A percentile compares a stretch with the other conserved stretches of the same genome.
phyloP scores from a whole-genome alignment of 2,888 invertebrate species.

The Chelonus formosanus region DNA sequence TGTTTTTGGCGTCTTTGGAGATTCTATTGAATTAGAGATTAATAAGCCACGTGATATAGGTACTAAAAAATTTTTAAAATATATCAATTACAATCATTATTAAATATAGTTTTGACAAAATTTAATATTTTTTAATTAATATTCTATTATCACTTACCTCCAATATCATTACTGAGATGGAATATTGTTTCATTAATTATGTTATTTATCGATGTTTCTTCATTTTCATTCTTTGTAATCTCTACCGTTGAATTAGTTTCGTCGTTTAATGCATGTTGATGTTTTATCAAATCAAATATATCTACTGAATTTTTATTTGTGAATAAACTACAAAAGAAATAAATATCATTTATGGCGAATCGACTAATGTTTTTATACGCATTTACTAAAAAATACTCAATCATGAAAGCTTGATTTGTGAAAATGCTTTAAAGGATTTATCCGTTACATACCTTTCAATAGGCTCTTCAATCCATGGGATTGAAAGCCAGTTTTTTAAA shows the following conservation, averaged over 20 bases:
- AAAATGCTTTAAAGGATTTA: neutral
- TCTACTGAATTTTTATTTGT: slow-evolving; percentile 16
- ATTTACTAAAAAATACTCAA: neutral
- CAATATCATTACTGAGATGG: slow-evolving; percentile 35
- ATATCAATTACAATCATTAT: neutral
- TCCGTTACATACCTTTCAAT: slow-evolving; percentile 48
- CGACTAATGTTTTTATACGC: neutral
- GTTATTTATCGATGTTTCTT: neutral
- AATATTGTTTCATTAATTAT: too few relatives aligned
- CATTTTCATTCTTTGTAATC: neutral
- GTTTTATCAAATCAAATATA: slow-evolving; percentile 52
- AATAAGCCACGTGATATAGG: slow-evolving; percentile 30
- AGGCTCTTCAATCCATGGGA: slow-evolving; percentile 66
- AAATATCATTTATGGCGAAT: neutral
- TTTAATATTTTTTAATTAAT: neutral
- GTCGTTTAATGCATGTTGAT: slow-evolving; percentile 33
- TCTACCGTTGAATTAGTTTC: neutral
- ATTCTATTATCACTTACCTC: slow-evolving; percentile 38
- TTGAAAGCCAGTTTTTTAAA: slow-evolving; percentile 67
- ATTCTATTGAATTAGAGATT: slow-evolving; percentile 12
- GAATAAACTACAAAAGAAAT: slow-evolving; percentile 27
- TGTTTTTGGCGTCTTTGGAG: slow-evolving; percentile 20
- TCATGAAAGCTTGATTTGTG: too few relatives aligned
- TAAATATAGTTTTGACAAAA: neutral
- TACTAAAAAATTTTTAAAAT: slow-evolving; percentile 24